Evolutionary conservation across 2,113 vertebrate species (phyloP), one percentile per base, ranked within the genome.

Genomic region (Pseudolaguvia tuberculata): DNA sequence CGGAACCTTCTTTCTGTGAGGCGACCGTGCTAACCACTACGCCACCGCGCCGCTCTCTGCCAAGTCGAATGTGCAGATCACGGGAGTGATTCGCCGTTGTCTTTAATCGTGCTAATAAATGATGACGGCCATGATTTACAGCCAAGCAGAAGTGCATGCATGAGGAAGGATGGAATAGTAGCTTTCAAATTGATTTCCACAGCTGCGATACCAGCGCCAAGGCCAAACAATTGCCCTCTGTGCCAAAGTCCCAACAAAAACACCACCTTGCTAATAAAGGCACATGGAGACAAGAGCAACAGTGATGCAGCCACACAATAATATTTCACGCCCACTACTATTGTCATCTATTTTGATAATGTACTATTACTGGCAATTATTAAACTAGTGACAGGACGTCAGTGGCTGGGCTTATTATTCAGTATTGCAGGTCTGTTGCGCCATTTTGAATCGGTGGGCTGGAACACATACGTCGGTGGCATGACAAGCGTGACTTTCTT

Each of bases 121-220:
- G 51, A 58, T 47, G 56, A 80, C 76, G 45, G 51, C 76, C 63
- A 79, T 73, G 56, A 84, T 75, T 62, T 80, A 78, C 48, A 42
- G 73, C 66, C 66, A 3, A 5, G 50, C 53, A 67, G 78, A 63
- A 47, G n/a, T 42, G 53, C 21, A 61, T 52, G 63, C 39, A 48
- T 56, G 29, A n/a, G 21, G 42, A 1, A 39, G 59, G 50, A 70
- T 25, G 31, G 39, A 77, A 62, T 66, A 52, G 35, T 39, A 27
- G 17, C 35, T 31, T 77, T 75, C 66, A 69, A 79, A 83, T 82
- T 82, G 82, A 83, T 83, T 81, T 80, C 73, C 61, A 70, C 73
- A 75, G 76, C 76, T 75, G 59, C 58, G 78, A 56, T 71, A 76
- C 31, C 56, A 51, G 27, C 31, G 27, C 72, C 29, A 13, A 23